A percentile compares a stretch with the other conserved stretches of the same genome.
phyloP scores from a whole-genome alignment of 2,797 vertebrate species.

The Myoxocephalus aenaeus region DNA sequence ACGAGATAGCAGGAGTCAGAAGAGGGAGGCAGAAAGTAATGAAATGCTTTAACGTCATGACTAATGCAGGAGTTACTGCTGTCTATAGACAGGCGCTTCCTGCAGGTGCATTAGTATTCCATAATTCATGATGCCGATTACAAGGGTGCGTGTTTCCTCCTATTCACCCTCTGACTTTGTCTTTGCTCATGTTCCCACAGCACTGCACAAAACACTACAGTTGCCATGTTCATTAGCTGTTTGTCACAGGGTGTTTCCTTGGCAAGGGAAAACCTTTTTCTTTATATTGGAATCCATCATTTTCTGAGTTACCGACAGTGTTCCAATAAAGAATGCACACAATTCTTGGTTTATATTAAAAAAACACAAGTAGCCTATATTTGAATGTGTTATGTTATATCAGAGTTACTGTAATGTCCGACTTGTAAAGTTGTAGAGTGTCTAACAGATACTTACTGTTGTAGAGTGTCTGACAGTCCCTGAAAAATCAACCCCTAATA shows the following conservation, averaged over 20 bases:
- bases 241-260: neutral
- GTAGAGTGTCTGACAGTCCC: neutral
- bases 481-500: neutral
- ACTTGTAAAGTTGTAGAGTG: neutral
- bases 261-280: neutral
- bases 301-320: neutral
- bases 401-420: neutral
- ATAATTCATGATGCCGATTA: conserved; percentile 75
- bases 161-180: conserved; percentile 21
- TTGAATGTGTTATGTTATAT: neutral
- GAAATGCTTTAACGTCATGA: conserved; percentile 63
- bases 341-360: neutral
- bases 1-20: conserved; percentile 26
- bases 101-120: conserved; percentile 71
- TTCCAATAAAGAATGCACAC: neutral
- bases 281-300: neutral
- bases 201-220: neutral
- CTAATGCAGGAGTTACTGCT: conserved; percentile 69
- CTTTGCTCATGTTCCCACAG: conserved; percentile 7
- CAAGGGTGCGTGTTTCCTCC: conserved; percentile 56
- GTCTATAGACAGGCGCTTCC: conserved; percentile 59
- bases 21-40: conserved; percentile 44
- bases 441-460: too few species aligned
- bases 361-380: neutral
- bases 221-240: conserved; percentile 17